phyloP scores from a whole-genome alignment of 2,888 invertebrate species.

The Aspidiotus rigidus region DNA sequence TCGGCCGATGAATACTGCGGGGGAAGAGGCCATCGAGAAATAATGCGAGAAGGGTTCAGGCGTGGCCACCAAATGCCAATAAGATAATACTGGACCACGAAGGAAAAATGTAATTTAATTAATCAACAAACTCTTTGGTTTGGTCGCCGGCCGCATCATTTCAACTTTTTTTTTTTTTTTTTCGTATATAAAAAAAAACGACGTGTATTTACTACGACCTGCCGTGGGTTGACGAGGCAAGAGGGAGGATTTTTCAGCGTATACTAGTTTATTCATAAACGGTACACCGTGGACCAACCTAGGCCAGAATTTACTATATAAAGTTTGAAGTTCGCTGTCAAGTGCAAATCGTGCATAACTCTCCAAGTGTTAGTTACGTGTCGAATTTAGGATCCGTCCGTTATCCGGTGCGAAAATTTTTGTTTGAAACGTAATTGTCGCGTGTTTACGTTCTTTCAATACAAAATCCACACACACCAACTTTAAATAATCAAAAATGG shows the following conservation, averaged over 20 bases:
- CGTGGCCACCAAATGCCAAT: slow-evolving; percentile 32
- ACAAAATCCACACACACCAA: slow-evolving; percentile 11
- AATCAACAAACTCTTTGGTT: slow-evolving; percentile 21
- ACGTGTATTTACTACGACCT: no score
- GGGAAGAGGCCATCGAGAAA: slow-evolving; percentile 8
- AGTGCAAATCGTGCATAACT: slow-evolving; percentile 18
- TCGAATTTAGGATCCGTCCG: no score
- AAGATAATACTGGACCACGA: slow-evolving; percentile 21
- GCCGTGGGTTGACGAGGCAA: no score
- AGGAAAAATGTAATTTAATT: slow-evolving; percentile 22
- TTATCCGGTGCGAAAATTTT: neutral
- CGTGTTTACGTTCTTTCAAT: neutral
- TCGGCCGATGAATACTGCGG: neutral
- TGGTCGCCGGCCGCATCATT: neutral
- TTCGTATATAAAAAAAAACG: neutral
- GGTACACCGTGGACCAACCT: neutral
- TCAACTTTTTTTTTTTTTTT: neutral
- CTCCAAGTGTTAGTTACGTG: no score
- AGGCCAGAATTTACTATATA: slow-evolving; percentile 14
- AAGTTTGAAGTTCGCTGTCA: slow-evolving; percentile 27
- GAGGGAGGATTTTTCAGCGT: no score
- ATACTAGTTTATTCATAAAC: no score
- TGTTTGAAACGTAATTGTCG: slow-evolving; percentile 1
- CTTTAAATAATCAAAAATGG: slow-evolving; percentile 13
- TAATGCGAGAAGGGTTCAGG: slow-evolving; percentile 26